Evolutionary conservation across 2,888 invertebrate genomes (phyloP), one percentile per base, ranked within the genome.

Genomic region (Drosophila barbarae): DNA sequence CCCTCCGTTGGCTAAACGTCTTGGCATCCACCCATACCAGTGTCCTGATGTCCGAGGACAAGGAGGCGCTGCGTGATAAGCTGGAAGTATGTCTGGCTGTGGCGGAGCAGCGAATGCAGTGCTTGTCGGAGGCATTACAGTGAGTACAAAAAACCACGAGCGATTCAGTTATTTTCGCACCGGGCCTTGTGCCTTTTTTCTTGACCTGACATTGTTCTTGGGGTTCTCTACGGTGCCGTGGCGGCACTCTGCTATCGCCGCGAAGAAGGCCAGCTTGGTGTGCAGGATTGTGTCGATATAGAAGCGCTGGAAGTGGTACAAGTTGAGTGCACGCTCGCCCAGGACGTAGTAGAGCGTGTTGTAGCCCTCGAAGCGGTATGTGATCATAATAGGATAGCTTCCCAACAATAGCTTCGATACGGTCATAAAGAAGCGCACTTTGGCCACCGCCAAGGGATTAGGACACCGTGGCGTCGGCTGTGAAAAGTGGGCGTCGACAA

Each of bases 1-100:
- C 87, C 1, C 70, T 87, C 6, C 81, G 74, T 42, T 90, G 90
- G 90, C 70, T 90, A 7, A 85, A 87, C 54, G 38, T 72, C 7
- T 68, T 90, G 44, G 70, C 85, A 1, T 84, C 86, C 59, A 88
- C 87, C 34, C 90, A 90, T 65, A 87, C 89, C 4, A 89, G 89
- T 63, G 87, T 89, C 51, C 59, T 90, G 44, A 88, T 90, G 88
- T 88, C 89, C 12, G 74, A 88, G 26, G 89, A 89, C 7, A 75
- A 81, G 21, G 82, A 87, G 12, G 88, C 89, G 51, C 72, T 90
- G 34, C 74, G 87, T 3, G 77, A 85, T 12, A 88, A 88, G 66
- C 85, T 90, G 49, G 88, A 86, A 23, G 78, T 88, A 1, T 87
- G 88, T n/a, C 77, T 90, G 15, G 90, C 90, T 28, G 86, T 90